phyloP scores from a whole-genome alignment of 2,797 vertebrate genomes.

The Sphaeramia orbicularis region DNA sequence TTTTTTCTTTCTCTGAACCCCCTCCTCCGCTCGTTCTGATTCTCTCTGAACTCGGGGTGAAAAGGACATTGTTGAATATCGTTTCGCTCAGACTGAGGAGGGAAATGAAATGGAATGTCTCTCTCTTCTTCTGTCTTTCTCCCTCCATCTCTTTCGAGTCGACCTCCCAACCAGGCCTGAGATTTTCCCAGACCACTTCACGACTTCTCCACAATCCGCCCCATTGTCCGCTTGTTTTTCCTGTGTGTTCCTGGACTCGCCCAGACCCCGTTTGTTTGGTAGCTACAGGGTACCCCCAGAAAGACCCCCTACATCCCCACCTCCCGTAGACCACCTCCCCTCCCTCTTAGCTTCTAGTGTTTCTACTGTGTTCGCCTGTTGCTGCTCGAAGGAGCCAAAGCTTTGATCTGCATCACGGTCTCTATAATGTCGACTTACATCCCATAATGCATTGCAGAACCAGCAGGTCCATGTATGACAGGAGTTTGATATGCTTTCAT shows the following conservation, averaged over 20 bases:
- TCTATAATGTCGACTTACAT: conserved; percentile 49
- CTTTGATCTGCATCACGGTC: conserved; percentile 61
- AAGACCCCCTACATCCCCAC: conserved; percentile 28
- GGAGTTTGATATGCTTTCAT: conserved; percentile 55
- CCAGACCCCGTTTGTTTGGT: conserved; percentile 66
- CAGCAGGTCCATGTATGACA: conserved; percentile 40
- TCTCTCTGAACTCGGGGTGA: conserved; percentile 62
- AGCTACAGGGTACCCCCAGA: conserved; percentile 44
- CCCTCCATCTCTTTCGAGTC: conserved; percentile 58
- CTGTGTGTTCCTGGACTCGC: conserved; percentile 53
- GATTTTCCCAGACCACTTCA: conserved; percentile 83
- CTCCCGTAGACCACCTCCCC: conserved; percentile 8
- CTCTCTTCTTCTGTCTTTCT: conserved; percentile 41
- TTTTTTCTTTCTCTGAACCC: conserved; percentile 3
- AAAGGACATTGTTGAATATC: conserved; percentile 74
- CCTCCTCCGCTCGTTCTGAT: conserved; percentile 28
- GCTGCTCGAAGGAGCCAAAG: conserved; percentile 35
- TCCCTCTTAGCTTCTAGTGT: conserved; percentile 41
- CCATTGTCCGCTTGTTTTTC: conserved; percentile 74
- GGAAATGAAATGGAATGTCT: conserved; percentile 55
- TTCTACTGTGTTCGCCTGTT: conserved; percentile 43
- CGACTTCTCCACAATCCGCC: conserved; percentile 65
- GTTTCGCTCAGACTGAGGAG: conserved; percentile 42
- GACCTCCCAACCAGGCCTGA: conserved; percentile 73
- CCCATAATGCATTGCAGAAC: conserved; percentile 63